phyloP scores from a whole-genome alignment of 1,140 invertebrate species.

The Chironomus striatipennis region DNA sequence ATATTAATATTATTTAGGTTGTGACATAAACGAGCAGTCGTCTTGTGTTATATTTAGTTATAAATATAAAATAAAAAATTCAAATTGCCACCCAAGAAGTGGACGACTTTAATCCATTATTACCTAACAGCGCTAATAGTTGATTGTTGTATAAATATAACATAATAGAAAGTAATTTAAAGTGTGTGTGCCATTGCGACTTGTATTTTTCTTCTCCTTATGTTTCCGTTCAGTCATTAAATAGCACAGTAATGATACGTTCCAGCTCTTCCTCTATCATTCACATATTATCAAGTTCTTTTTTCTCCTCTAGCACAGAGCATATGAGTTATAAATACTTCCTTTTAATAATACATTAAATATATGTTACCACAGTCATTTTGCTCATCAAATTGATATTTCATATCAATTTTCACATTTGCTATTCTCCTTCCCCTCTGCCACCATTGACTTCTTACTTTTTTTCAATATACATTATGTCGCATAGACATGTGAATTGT shows the following conservation, averaged over 20 bases:
- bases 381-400: slow-evolving; percentile 18
- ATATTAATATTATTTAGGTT: no score
- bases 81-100: background rate
- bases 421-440: background rate
- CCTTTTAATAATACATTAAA: slow-evolving; percentile 18
- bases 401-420: slow-evolving; percentile 14
- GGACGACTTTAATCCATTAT: background rate
- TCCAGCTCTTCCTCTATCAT: background rate
- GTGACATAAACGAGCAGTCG: no score
- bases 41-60: no score
- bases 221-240: background rate
- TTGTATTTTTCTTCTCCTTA: background rate
- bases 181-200: slow-evolving; percentile 18
- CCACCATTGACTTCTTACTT: no score
- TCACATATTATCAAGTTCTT: background rate
- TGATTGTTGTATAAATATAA: background rate
- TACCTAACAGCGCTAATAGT: background rate
- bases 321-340: background rate
- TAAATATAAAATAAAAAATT: background rate
- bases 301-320: no score
- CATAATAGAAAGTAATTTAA: background rate
- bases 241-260: background rate
- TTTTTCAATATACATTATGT: no score
- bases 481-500: no score
- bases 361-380: slow-evolving; percentile 1